Percentiles rank a stretch among this genome's conserved stretches.
Evolutionary conservation across 2,888 invertebrate species (phyloP).

Genomic region (Hydrotaea diabolus): DNA sequence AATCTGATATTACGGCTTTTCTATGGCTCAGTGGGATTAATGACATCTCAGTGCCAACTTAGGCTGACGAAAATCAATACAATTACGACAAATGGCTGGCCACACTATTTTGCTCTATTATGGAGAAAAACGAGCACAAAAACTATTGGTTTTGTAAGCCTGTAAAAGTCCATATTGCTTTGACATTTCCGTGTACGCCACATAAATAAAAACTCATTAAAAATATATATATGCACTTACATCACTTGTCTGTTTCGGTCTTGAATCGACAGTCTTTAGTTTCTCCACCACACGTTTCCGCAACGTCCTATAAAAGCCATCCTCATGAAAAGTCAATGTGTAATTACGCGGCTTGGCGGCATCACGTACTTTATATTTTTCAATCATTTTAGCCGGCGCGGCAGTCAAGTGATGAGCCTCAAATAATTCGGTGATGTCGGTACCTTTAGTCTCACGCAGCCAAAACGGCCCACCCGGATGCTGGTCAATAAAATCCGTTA

Average conservation of each 20-base stretch:
- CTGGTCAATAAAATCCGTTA: conserved; percentile 87
- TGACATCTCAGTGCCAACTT: too few relatives aligned
- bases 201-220: too few relatives aligned
- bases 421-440: conserved; percentile 91
- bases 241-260: conserved; percentile 75
- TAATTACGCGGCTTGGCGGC: conserved; percentile 85
- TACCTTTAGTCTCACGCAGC: conserved; percentile 87
- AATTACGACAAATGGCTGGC: too few relatives aligned
- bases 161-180: too few relatives aligned
- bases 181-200: too few relatives aligned
- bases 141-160: too few relatives aligned
- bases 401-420: conserved; percentile 87
- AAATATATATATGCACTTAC: conserved; percentile 71
- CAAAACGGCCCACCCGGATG: conserved; percentile 94
- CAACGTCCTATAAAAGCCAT: conserved; percentile 88
- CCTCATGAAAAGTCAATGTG: conserved; percentile 87
- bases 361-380: conserved; percentile 85
- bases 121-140: too few relatives aligned
- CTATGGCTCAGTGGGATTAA: too few relatives aligned
- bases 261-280: conserved; percentile 82
- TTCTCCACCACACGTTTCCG: conserved; percentile 83
- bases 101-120: too few relatives aligned
- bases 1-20: too few relatives aligned
- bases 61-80: too few relatives aligned
- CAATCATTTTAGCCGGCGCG: conserved; percentile 83